phyloP scores from a whole-genome alignment of 2,113 vertebrate genomes.

The Anarhynchus alexandrinus region DNA sequence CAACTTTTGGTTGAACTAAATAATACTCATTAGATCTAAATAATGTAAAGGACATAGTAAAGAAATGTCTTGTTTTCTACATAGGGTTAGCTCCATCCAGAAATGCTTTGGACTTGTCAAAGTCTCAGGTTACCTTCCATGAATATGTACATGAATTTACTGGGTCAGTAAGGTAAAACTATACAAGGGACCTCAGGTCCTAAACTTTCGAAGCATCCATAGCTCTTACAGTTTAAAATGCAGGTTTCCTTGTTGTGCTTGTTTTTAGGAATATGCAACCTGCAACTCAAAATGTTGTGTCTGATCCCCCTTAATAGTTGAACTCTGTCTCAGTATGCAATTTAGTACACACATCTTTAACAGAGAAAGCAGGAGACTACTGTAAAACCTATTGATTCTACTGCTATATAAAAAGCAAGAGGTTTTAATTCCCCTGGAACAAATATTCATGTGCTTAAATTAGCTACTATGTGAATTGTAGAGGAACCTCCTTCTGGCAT shows the following conservation, averaged over 20 bases:
- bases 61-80: neutral
- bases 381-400: neutral
- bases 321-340: neutral
- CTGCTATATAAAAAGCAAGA: neutral
- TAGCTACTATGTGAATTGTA: neutral
- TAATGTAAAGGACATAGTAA: neutral
- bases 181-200: neutral
- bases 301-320: neutral
- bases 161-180: neutral
- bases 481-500: neutral
- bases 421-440: neutral
- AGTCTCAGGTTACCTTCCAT: neutral
- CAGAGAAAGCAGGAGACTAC: neutral
- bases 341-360: neutral
- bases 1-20: neutral
- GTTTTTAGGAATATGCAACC: neutral
- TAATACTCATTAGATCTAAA: neutral
- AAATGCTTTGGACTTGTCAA: neutral
- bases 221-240: neutral
- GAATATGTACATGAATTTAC: neutral
- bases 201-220: neutral
- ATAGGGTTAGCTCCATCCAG: neutral
- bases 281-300: neutral
- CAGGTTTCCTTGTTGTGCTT: neutral
- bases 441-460: neutral